Percentiles rank a stretch among this genome's conserved stretches.
Conservation (phyloP, 2,797 vertebrate species). For the Coreius guichenoti region DNA sequence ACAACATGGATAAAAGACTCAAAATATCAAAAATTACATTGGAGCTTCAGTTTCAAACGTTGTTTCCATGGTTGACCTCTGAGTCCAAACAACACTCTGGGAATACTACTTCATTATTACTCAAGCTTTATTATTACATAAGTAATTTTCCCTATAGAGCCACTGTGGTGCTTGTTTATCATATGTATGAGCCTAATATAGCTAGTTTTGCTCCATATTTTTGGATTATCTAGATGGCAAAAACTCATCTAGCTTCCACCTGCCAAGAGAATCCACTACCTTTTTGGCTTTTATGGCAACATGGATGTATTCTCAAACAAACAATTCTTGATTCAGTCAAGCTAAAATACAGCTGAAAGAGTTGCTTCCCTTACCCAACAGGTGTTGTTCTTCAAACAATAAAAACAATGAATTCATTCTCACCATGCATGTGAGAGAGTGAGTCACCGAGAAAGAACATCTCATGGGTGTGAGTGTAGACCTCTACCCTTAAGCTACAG, state of each 20-base stretch:
- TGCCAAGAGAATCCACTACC: neutral
- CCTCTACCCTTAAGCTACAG: conserved; percentile 18
- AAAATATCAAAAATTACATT: neutral
- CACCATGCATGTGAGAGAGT: conserved; percentile 51
- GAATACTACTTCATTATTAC: neutral
- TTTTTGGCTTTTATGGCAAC: neutral
- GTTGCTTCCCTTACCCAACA: neutral
- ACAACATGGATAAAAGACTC: neutral
- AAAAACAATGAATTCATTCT: neutral
- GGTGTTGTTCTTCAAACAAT: conserved; percentile 12
- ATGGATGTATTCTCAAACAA: conserved; percentile 3
- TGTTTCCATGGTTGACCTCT: neutral
- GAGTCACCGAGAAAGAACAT: neutral
- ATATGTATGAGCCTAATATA: neutral
- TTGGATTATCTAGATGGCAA: neutral
- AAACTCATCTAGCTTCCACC: neutral
- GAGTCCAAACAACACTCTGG: neutral
- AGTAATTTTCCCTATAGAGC: neutral
- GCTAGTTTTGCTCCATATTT: neutral
- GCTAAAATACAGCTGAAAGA: neutral
- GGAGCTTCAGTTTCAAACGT: neutral
- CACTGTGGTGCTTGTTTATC: neutral
- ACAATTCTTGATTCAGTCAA: neutral
- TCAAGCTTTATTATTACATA: neutral
- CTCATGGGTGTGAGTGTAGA: neutral